phyloP scores from a whole-genome alignment of 2,797 vertebrate species.

The Urophycis tenuis region DNA sequence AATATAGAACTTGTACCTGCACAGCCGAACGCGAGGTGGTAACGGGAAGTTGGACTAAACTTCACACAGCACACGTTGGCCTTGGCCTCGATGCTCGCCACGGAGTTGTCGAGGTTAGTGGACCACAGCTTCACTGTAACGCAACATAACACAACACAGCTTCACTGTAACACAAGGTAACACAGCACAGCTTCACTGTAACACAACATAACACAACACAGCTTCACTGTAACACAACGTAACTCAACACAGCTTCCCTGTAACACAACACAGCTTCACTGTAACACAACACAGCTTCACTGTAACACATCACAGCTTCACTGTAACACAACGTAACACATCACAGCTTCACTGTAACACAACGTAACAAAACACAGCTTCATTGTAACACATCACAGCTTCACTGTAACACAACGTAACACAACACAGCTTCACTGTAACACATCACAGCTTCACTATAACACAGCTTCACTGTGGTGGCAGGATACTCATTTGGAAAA shows the following conservation, averaged over 20 bases:
- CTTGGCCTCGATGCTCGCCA: constrained; percentile 97
- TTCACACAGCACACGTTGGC: constrained; percentile 99
- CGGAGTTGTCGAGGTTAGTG: constrained; percentile 97
- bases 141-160: background rate
- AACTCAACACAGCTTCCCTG: background rate
- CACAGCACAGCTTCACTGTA: background rate
- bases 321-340: background rate
- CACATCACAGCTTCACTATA: background rate
- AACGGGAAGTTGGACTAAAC: constrained; percentile 95
- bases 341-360: background rate
- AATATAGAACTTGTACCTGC: too few relatives aligned
- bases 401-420: background rate
- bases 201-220: too few relatives aligned
- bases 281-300: background rate
- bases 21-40: constrained; percentile 97
- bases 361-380: too few relatives aligned
- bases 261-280: background rate
- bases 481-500: too few relatives aligned
- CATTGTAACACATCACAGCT: too few relatives aligned
- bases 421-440: background rate
- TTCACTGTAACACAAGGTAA: background rate
- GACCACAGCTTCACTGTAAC: constrained; percentile 94
- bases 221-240: background rate
- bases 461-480: background rate
- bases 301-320: too few relatives aligned